Base-by-base conservation (phyloP, 2,888 invertebrate species). In the Frankliniella fusca region DNA sequence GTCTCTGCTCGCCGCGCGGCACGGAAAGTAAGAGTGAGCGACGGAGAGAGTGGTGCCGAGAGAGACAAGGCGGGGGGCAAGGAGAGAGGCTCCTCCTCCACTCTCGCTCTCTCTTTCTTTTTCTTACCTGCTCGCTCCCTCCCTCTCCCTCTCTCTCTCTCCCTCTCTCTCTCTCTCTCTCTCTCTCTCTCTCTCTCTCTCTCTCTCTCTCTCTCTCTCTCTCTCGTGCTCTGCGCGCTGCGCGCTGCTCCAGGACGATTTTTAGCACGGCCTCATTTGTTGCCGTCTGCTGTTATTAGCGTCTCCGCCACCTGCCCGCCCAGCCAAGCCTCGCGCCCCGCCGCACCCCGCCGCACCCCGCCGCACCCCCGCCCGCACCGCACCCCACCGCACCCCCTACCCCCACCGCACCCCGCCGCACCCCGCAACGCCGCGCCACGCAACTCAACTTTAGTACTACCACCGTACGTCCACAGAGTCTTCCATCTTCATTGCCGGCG, bases 401-500 rank as follows among this genome's bases (percentile, higher is more conserved):
- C n/a, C n/a, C 70, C 10, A 27, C 27, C 70, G 10, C 70, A 27
- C 70, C 3, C 27, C 23, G 23, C 27, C 27, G 2, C 23, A 27
- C 23, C 20, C 61, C 11, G 15, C 61, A 11, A 8, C 10, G 61
- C 61, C 20, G 18, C 70, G 70, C 70, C 70, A 76, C 70, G 23
- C 70, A 76, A 76, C 70, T 76, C 38, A 38, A 38, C 38, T 38
- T 38, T 27, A 76, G 70, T 76, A 27, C 20, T 15, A 15, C 54
- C 27, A 27, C 70, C 70, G 23, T 76, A 20, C 61, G 61, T 54
- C 61, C 61, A n/a, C 61, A 11, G 61, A 61, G 70, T 76, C 70
- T 23, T 76, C 70, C 70, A 76, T 76, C 70, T 76, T 76, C 70
- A 76, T 76, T 76, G 70, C 70, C 61, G 18, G 3, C 20, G 61